Evolutionary conservation across 1,140 invertebrate genomes (phyloP).

Genomic region (Caenorhabditis remanei): DNA sequence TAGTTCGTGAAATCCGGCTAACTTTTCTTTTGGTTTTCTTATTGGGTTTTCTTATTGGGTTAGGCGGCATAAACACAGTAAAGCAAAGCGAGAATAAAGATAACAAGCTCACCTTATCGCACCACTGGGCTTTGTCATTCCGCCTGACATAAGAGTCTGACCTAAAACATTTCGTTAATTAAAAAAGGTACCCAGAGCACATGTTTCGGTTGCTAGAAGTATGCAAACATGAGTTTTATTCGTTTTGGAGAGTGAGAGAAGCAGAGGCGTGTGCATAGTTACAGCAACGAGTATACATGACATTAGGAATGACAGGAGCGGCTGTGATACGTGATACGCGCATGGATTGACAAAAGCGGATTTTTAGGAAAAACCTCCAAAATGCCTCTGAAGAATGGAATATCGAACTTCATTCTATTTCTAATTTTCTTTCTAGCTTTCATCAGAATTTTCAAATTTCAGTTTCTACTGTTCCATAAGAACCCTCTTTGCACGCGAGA

Average conservation of each 20-base stretch:
- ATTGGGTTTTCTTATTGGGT: neutral
- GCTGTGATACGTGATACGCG: too few species aligned
- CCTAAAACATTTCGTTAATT: neutral
- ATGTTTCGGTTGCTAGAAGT: conserved; percentile 12
- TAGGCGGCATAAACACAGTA: too few species aligned
- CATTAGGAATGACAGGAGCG: too few species aligned
- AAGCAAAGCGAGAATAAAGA: too few species aligned
- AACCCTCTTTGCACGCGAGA: neutral
- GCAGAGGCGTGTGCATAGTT: neutral
- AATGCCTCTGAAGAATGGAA: too few species aligned
- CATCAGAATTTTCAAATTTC: too few species aligned
- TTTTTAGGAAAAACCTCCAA: too few species aligned
- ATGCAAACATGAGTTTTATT: conserved; percentile 41
- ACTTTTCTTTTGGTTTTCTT: neutral
- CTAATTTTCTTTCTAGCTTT: too few species aligned
- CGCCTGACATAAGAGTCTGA: too few species aligned
- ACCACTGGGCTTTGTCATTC: neutral
- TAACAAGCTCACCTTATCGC: too few species aligned
- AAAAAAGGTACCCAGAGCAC: neutral
- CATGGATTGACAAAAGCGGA: neutral
- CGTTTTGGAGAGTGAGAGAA: neutral
- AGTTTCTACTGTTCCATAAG: neutral
- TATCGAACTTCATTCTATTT: too few species aligned
- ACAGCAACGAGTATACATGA: neutral
- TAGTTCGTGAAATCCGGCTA: neutral